Percentiles rank a stretch among this genome's conserved stretches.
phyloP scores from a whole-genome alignment of 2,113 vertebrate species.

The Platichthys flesus region DNA sequence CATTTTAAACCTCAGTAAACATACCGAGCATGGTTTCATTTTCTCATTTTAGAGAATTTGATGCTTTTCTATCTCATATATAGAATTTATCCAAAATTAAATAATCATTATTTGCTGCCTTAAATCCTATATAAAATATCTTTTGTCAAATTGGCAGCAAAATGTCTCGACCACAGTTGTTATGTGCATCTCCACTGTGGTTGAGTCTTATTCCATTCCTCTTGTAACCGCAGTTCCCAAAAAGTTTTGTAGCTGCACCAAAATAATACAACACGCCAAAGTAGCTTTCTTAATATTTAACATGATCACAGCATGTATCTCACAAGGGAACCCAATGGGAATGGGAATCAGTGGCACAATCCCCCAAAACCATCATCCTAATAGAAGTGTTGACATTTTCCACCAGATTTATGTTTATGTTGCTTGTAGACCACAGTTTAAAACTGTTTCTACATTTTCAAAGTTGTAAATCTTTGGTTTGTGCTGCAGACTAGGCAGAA shows the following conservation, averaged over 20 bases:
- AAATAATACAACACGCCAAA: constrained; percentile 5
- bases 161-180: background rate
- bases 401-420: constrained; percentile 19
- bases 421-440: constrained; percentile 37
- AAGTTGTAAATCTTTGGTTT: constrained; percentile 45
- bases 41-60: too few species aligned
- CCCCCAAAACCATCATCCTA: constrained; percentile 30
- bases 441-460: constrained; percentile 24
- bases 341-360: constrained; percentile 22
- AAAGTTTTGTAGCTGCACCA: background rate
- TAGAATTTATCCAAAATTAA: too few species aligned
- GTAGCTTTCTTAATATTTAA: constrained; percentile 24
- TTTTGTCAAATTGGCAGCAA: background rate
- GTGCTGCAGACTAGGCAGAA: constrained; percentile 10
- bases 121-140: too few species aligned
- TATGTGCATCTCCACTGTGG: background rate
- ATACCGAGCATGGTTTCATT: too few species aligned
- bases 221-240: background rate
- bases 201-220: background rate
- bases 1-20: too few species aligned
- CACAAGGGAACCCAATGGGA: constrained; percentile 13
- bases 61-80: too few species aligned
- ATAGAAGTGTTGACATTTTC: constrained; percentile 40
- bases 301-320: constrained; percentile 17
- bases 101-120: background rate